Evolutionary conservation across 1,140 invertebrate species (phyloP), one percentile per base, ranked within the genome.

Genomic region (Sitodiplosis mosellana): DNA sequence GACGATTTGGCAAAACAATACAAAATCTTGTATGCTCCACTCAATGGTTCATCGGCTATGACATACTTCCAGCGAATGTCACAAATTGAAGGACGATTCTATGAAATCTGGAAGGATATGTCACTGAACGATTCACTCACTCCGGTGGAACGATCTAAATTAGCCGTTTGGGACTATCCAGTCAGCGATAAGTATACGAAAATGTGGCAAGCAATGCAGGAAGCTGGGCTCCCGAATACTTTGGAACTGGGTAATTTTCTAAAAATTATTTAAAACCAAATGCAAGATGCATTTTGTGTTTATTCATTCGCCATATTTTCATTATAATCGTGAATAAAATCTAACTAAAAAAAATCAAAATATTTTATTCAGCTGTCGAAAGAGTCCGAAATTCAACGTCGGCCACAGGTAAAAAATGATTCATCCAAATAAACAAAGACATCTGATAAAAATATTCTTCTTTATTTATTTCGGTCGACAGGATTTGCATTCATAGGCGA

Each of bases 131-230:
- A 96, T 61, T 90, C 83, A 48, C 63, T 96, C 15, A 79, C 76
- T 11, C 84, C 90, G 36, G 74, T 90, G 0, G 89, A 96, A 59
- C 68, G 91, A 44, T 85, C 91, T 0, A 89, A 94, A 63, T 62
- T 97, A 12, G 92, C 93, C 0, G 93, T 98, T 0, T 99, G 93
- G 93, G 93, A 98, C 63, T 99, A 97, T 66, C 94, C 94, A 0
- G 90, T 96, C 0, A 92, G 87, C 55, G 92, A 98, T 63, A 97
- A 94, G 57, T 99, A 93, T 64, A 96, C 90, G 1, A 97, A 97
- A 65, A 94, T 99, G 78, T 95, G 91, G 82, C 84, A 93, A 61
- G 87, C 88, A 1, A 98, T 98, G 91, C 78, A 85, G 56, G 88
- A 93, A 53, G 82, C 88, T 0, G 74, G 70, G 0, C 73, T 96